Percentiles rank a stretch among this genome's conserved stretches.
phyloP scores from a whole-genome alignment of 2,113 vertebrate genomes.

The Clarias macrocephalus region DNA sequence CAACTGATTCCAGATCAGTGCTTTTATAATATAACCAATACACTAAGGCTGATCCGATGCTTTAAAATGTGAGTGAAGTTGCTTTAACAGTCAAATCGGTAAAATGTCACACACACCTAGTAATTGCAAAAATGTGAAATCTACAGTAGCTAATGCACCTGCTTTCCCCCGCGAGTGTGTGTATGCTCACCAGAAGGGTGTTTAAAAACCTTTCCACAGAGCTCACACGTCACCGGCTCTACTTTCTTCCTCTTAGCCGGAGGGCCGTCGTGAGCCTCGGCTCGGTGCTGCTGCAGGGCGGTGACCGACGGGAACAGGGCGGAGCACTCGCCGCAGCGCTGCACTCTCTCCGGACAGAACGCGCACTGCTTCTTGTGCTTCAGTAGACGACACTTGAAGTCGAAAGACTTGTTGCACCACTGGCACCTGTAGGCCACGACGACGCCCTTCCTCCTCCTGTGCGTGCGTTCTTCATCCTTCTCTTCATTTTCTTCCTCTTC shows the following conservation, averaged over 20 bases:
- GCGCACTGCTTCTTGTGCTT: conserved; percentile 79
- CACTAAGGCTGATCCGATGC: not conserved
- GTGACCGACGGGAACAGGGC: conserved; percentile 63
- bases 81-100: not conserved
- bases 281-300: conserved; percentile 76
- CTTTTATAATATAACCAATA: not conserved
- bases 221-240: conserved; percentile 72
- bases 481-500: conserved; percentile 14
- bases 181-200: conserved; percentile 79
- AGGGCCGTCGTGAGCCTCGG: conserved; percentile 60
- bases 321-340: conserved; percentile 70
- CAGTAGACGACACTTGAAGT: conserved; percentile 81
- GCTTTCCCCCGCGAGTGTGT: not conserved
- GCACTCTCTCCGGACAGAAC: conserved; percentile 68
- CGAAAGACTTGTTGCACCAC: conserved; percentile 81
- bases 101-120: not conserved
- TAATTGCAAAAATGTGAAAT: not conserved
- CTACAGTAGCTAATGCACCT: not conserved
- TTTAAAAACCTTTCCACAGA: conserved; percentile 83
- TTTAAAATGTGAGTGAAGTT: not conserved
- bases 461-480: conserved; percentile 45
- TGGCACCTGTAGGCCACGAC: conserved; percentile 76
- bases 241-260: conserved; percentile 73
- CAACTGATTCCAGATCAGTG: not conserved
- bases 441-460: conserved; percentile 30